Percentiles rank a stretch among this genome's conserved stretches.
phyloP scores from a whole-genome alignment of 2,113 vertebrate species.

The Cheilinus undulatus region DNA sequence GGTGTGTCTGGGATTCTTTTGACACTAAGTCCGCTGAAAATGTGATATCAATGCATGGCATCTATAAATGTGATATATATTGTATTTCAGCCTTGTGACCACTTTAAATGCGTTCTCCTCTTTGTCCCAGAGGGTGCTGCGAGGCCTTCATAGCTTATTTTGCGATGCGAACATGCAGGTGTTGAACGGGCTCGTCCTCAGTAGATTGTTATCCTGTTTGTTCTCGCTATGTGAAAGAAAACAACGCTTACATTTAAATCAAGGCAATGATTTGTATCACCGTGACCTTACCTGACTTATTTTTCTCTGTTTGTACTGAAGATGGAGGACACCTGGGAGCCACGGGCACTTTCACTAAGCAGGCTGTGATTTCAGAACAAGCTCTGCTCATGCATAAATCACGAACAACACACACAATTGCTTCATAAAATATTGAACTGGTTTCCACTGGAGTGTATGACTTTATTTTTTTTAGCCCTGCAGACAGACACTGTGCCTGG shows the following conservation, averaged over 20 bases:
- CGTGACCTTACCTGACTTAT: slow-evolving; percentile 13
- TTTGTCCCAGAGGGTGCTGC: slow-evolving; percentile 6
- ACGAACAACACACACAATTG: slow-evolving; percentile 31
- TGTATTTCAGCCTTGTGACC: too few species aligned
- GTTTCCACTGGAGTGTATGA: slow-evolving; percentile 32
- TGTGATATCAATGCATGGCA: too few species aligned
- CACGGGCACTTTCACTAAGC: slow-evolving; percentile 3
- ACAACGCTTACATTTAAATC: slow-evolving; percentile 21
- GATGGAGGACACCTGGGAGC: slow-evolving; percentile 25
- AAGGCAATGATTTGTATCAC: slow-evolving; percentile 31
- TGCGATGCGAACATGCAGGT: not conserved
- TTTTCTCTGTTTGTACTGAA: slow-evolving; percentile 1
- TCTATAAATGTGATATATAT: too few species aligned
- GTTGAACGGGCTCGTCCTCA: not conserved
- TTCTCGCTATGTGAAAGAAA: slow-evolving; percentile 4
- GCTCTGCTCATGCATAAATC: slow-evolving; percentile 45
- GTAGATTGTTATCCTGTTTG: not conserved
- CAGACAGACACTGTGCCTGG: not conserved
- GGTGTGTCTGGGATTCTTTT: too few species aligned
- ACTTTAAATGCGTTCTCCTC: too few species aligned
- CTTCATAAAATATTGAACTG: slow-evolving; percentile 50
- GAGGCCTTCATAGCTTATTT: slow-evolving; percentile 9
- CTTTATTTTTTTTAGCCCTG: slow-evolving; percentile 20
- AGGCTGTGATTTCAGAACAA: slow-evolving; percentile 41
- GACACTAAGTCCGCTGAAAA: too few species aligned